These are phyloP conservation scores for Catonia carolina DNA, from an alignment of 2,888 invertebrate species.

Conservation along the genomic window DNA sequence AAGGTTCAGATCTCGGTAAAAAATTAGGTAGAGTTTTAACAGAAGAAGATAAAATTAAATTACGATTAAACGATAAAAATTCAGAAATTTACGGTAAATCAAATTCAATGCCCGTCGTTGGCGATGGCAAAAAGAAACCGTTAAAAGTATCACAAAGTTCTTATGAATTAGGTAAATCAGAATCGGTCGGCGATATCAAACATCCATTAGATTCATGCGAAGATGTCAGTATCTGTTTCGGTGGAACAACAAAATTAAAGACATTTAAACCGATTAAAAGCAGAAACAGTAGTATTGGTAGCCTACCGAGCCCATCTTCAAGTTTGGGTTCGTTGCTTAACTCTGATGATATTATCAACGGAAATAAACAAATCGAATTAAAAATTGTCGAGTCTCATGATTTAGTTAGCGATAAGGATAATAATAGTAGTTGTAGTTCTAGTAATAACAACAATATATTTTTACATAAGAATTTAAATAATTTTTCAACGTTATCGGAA, in stretches of 20 bases:
- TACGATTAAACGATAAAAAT: constrained; percentile 24
- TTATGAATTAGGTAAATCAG: constrained; percentile 32
- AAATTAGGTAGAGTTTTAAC: constrained; percentile 22
- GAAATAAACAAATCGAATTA: constrained; percentile 27
- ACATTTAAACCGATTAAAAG: constrained; percentile 52
- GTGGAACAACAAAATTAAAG: constrained; percentile 72
- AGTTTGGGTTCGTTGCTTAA: constrained; percentile 17
- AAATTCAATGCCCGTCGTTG: constrained; percentile 20
- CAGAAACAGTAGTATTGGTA: constrained; percentile 21
- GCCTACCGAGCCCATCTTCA: constrained; percentile 19
- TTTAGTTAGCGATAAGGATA: constrained; percentile 20
- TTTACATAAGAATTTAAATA: constrained; percentile 1
- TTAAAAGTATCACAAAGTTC: constrained; percentile 35
- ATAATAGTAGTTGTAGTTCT: neutral
- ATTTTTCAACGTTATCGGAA: neutral
- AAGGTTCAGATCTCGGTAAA: neutral
- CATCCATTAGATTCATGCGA: constrained; percentile 69
- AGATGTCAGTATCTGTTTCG: constrained; percentile 73
- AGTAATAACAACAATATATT: neutral
- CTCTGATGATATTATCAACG: constrained; percentile 10
- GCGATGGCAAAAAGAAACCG: constrained; percentile 18
- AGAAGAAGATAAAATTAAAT: constrained; percentile 25
- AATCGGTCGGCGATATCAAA: constrained; percentile 6
- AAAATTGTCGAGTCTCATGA: constrained; percentile 31
- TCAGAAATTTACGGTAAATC: constrained; percentile 22